Conservation (phyloP, 1,140 invertebrate species). For the Scaptomyza graminum region DNA sequence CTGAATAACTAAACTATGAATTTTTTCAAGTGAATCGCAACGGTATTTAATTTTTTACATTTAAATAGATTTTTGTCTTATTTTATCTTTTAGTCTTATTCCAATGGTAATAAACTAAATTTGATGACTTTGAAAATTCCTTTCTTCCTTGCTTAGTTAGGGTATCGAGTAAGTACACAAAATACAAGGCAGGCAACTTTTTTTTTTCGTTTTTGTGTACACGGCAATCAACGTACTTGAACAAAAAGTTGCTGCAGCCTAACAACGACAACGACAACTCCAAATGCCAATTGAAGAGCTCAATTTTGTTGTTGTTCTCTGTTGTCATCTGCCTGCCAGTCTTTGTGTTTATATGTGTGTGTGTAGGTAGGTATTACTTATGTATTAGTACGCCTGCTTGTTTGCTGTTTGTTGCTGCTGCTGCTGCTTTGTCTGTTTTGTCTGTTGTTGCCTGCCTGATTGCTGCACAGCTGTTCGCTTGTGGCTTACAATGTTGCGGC, state of each 20-base stretch:
- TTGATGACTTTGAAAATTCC: too few species aligned
- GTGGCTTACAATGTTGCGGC: slow-evolving; percentile 38
- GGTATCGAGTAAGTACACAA: slow-evolving; percentile 63
- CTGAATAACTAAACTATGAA: too few species aligned
- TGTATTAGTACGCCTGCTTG: slow-evolving; percentile 21
- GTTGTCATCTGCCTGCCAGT: slow-evolving; percentile 8
- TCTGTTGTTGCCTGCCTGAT: slow-evolving; percentile 43
- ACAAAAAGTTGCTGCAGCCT: slow-evolving; percentile 75
- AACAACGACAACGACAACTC: slow-evolving; percentile 56
- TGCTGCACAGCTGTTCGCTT: slow-evolving; percentile 64
- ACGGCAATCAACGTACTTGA: slow-evolving; percentile 81
- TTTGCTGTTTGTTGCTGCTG: background rate
- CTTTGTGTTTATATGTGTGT: slow-evolving; percentile 9
- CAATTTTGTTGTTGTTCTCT: slow-evolving; percentile 40
- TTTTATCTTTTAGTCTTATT: too few species aligned
- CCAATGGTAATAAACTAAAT: too few species aligned
- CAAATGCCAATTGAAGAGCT: slow-evolving; percentile 56
- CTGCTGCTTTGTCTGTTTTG: slow-evolving; percentile 12
- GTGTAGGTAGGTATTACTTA: slow-evolving; percentile 22
- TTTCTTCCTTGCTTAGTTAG: background rate
- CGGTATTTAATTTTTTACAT: too few species aligned
- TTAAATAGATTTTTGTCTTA: too few species aligned
- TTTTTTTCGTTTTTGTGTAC: slow-evolving; percentile 37
- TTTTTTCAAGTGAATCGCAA: too few species aligned
- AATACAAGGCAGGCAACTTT: slow-evolving; percentile 67